Conservation (phyloP, 2,888 invertebrate species). For the Apamea crenata region DNA sequence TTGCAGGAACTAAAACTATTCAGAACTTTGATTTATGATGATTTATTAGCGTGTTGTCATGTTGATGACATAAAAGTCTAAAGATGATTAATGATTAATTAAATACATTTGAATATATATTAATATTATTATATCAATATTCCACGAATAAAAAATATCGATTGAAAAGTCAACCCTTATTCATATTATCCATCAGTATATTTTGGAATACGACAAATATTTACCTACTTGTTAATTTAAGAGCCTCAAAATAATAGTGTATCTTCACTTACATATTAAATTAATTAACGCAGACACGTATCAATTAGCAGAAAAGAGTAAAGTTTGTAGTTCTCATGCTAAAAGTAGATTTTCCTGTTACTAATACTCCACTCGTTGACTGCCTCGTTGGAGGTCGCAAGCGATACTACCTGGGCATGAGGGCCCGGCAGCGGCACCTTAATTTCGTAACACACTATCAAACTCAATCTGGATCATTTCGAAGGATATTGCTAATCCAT, state of each 20-base stretch:
- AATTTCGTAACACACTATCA: no score
- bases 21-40: neutral
- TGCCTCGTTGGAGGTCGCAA: no score
- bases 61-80: neutral
- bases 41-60: neutral
- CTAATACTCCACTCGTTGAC: no score
- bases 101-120: no score
- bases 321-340: neutral
- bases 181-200: neutral
- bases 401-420: no score
- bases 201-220: neutral
- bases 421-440: no score
- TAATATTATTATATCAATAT: no score
- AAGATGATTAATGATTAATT: no score
- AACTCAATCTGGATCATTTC: no score
- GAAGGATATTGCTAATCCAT: no score
- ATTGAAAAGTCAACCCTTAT: no score
- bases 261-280: neutral
- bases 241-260: neutral
- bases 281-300: neutral
- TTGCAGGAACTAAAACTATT: neutral
- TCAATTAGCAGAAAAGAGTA: neutral
- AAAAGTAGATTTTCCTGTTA: conserved; percentile 1
- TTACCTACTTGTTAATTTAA: neutral
- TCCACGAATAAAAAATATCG: no score